Evolutionary conservation across 2,113 vertebrate species (phyloP), one percentile per base, ranked within the genome.

Genomic region (Mohoua ochrocephala): DNA sequence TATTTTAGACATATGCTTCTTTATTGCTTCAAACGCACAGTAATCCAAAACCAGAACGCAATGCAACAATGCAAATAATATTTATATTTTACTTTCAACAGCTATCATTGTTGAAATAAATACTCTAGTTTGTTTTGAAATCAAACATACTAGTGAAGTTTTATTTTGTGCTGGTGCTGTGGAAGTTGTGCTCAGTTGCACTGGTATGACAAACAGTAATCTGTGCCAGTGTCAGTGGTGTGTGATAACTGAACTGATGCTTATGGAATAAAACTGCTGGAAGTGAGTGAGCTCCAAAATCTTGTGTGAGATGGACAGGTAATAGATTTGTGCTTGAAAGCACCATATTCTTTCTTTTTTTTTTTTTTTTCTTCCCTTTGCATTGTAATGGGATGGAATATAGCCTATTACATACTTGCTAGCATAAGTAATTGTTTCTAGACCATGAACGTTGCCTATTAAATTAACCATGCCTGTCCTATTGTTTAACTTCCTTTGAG

Each of bases 371-470:
- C 16, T 9, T 5, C 8, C 15, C 23, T 44, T 81, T 42, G 14
- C 52, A 45, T 7, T 85, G n/a, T 59, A 73, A 81, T 78, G 19
- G 79, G 61, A 63, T 73, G 44, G 82, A 37, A 52, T 63, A 59
- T 20, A 78, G 64, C 47, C 57, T 71, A 52, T 84, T 95, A 67
- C 71, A 76, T 69, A 50, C 37, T 81, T 73, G 52, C 73, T 92
- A 60, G 52, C 68, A 69, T 74, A 93, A 91, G 76, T 95, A 93
- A 84, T 88, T 93, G 71, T 96, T 96, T 94, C 60, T 37, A 86
- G 92, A 83, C 76, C 71, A 28, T 94, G 82, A 90, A 83, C 6
- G 2, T 61, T 80, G 39, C 24, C 54, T 83, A 33, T 88, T 88
- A 91, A 84, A 84, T 90, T 84, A 77, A 70, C 87, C 79, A 56